phyloP scores from a whole-genome alignment of 2,113 vertebrate genomes.

The Epinephelus fuscoguttatus region DNA sequence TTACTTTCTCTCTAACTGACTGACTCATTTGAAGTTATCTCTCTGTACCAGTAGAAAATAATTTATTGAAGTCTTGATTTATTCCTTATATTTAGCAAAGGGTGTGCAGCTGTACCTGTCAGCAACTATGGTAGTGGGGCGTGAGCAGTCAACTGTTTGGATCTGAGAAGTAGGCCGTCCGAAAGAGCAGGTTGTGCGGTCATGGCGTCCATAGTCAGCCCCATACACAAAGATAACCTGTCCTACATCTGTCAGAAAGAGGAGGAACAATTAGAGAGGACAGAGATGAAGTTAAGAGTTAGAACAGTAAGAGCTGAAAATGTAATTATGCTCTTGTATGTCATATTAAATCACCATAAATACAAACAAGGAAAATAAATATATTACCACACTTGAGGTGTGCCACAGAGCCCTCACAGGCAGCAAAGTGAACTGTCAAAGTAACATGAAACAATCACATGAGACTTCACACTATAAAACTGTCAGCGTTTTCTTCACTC shows the following conservation, averaged over 20 bases:
- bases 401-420: conserved; percentile 48
- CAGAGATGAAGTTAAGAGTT: neutral
- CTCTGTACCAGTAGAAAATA: no score
- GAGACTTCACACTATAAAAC: neutral
- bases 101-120: conserved; percentile 20
- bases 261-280: neutral
- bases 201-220: conserved; percentile 65
- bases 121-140: neutral
- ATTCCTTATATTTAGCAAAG: neutral
- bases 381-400: conserved; percentile 62
- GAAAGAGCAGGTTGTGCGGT: conserved; percentile 58
- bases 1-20: neutral
- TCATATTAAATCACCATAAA: neutral
- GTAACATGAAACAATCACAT: neutral
- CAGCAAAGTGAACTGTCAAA: conserved; percentile 23
- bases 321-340: neutral
- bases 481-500: neutral
- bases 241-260: conserved; percentile 31
- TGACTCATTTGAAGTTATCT: no score
- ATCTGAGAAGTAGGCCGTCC: accelerated
- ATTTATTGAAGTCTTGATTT: no score
- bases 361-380: accelerated
- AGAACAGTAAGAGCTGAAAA: neutral
- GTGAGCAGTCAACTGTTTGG: conserved; percentile 9
- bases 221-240: conserved; percentile 47